Evolutionary conservation across 2,797 vertebrate species (phyloP), one percentile per base, ranked within the genome.

Genomic region (Cossypha dichroa): DNA sequence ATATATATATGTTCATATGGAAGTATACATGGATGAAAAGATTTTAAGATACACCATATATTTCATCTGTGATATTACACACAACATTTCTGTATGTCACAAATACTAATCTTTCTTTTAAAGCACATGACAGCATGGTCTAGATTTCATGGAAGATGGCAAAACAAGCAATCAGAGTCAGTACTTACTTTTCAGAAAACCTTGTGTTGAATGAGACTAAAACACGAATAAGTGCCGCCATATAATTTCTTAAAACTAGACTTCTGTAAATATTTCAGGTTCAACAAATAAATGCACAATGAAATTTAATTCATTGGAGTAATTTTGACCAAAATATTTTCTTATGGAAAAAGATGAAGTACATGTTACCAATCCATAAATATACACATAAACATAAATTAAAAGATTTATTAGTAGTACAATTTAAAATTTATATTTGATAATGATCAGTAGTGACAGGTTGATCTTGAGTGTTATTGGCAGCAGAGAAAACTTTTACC

Each of bases 71-170:
- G 7, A 5, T n/a, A 23, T 46, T 60, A 25, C 15, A 40, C 1
- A 5, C 0, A 4, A 36, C 6, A 5, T 21, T 4, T 26, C 6
- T 34, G 3, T 36, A 10, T 7, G 5, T 48, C 19, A 74, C 25
- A 60, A 67, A 58, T 10, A 21, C 10, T 41, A 68, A 40, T 2
- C 10, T 75, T 54, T 67, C 4, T 28, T 83, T 72, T 55, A 49
- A 59, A 80, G 4, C 2, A 10, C 6, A 19, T 10, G 19, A 31
- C 10, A 89, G 1, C 17, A 56, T 36, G 15, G 54, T 58, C 9
- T 45, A 54, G 8, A 36, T 67, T 72, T 58, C 26, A 46, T 31
- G 33, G n/a, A 26, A 54, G 6, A 6, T 15, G 16, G 11, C 1
- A 78, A 76, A 80, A 46, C 8, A 75, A 48, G 28, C 0, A 4